phyloP scores from a whole-genome alignment of 2,888 invertebrate genomes.

The Shargacucullia verbasci region DNA sequence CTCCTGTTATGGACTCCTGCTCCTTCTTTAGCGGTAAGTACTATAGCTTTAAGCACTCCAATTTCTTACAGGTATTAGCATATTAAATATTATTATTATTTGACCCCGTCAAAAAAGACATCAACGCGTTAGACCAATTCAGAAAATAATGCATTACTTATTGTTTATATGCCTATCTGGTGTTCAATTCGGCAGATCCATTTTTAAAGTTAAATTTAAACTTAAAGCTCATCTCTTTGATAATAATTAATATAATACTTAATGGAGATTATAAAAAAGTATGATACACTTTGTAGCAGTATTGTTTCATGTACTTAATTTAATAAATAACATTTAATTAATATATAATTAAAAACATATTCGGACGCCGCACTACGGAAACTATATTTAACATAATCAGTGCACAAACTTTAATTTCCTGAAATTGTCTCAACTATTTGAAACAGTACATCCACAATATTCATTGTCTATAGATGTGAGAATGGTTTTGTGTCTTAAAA shows the following conservation, averaged over 20 bases:
- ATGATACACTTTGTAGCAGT: too few species aligned
- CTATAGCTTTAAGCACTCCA: conserved; percentile 35
- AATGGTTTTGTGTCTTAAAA: too few species aligned
- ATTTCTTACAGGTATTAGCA: conserved; percentile 24
- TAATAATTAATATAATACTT: neutral
- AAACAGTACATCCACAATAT: too few species aligned
- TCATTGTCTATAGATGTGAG: too few species aligned
- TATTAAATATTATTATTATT: conserved; percentile 10
- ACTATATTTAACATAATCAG: too few species aligned
- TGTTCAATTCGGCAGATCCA: neutral
- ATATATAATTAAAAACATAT: neutral
- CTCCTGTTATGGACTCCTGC: conserved; percentile 70
- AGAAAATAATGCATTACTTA: neutral
- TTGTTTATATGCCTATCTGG: neutral
- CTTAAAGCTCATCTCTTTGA: neutral
- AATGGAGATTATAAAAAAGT: neutral
- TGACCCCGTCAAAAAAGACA: conserved; percentile 61
- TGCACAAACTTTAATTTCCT: too few species aligned
- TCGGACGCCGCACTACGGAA: too few species aligned
- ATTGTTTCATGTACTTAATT: neutral
- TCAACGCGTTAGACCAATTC: conserved; percentile 61
- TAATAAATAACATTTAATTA: neutral
- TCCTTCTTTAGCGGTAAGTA: conserved; percentile 80
- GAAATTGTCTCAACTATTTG: too few species aligned
- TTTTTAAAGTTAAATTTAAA: neutral